Conservation (phyloP, 2,113 vertebrate species). For the Lepisosteus oculatus region DNA sequence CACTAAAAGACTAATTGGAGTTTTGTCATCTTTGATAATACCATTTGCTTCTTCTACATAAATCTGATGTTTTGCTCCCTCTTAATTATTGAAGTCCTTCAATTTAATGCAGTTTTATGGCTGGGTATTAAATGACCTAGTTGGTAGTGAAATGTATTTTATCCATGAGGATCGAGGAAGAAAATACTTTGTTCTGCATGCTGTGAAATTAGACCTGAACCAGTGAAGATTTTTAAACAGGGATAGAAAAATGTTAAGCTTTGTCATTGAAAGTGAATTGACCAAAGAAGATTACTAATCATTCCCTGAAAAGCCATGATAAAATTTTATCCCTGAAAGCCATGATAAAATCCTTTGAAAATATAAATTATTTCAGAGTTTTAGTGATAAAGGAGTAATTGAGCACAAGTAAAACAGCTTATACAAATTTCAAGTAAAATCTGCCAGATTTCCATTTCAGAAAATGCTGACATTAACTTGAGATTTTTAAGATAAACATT, state of each 20-base stretch:
- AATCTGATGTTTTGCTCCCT: constrained; percentile 24
- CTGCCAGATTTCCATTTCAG: too few relatives aligned
- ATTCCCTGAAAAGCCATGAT: not conserved
- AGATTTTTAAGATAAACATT: too few relatives aligned
- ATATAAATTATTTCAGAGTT: constrained; percentile 15
- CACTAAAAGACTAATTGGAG: constrained; percentile 27
- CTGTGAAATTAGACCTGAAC: not conserved
- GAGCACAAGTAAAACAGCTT: too few relatives aligned
- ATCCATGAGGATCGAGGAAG: not conserved
- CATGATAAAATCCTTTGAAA: constrained; percentile 8
- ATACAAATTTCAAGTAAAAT: too few relatives aligned
- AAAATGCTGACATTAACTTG: too few relatives aligned
- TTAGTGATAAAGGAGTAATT: not conserved
- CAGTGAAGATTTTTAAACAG: constrained; percentile 3
- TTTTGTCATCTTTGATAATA: constrained; percentile 29
- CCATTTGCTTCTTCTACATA: constrained; percentile 23
- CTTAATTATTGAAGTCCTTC: not conserved
- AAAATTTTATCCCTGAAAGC: not conserved
- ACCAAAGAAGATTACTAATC: not conserved
- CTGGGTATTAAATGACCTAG: constrained; percentile 2
- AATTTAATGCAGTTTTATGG: constrained; percentile 18
- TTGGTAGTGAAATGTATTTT: constrained; percentile 1
- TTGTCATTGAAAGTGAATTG: constrained; percentile 15
- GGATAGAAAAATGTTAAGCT: not conserved
- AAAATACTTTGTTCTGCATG: not conserved